phyloP scores from a whole-genome alignment of 1,140 invertebrate genomes.

The Holcopasites calliopsidis region DNA sequence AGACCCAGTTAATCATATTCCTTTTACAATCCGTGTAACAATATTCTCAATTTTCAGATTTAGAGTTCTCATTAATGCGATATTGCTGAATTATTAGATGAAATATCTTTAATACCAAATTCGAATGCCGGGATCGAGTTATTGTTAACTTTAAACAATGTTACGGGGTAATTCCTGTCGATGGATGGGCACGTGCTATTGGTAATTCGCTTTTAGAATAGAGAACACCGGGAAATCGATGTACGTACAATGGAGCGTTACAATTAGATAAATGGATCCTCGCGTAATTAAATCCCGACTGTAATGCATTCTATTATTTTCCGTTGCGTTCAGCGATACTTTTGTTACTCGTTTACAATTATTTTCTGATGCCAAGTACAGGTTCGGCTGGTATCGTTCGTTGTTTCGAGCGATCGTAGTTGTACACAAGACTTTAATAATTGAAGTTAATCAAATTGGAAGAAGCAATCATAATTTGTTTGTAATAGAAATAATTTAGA shows the following conservation, averaged over 20 bases:
- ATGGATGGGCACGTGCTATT: background rate
- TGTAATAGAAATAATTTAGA: no score
- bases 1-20: no score
- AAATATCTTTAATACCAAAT: background rate
- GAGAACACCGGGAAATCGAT: background rate
- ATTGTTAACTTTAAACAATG: background rate
- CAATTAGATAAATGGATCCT: slow-evolving; percentile 20
- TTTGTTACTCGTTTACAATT: background rate
- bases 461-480: no score
- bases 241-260: slow-evolving; percentile 14
- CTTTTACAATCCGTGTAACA: background rate
- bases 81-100: background rate
- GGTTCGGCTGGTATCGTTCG: background rate
- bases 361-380: background rate
- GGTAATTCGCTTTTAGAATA: background rate
- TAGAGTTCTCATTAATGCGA: no score
- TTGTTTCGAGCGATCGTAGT: no score
- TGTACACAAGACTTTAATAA: no score
- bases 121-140: background rate
- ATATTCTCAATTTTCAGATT: background rate
- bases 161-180: background rate
- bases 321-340: background rate
- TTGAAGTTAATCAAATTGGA: no score
- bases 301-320: slow-evolving; percentile 20
- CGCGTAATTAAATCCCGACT: slow-evolving; percentile 20